Percentiles rank a stretch among this genome's conserved stretches.
phyloP scores from a whole-genome alignment of 2,888 invertebrate genomes.

The Agrypnus murinus region DNA sequence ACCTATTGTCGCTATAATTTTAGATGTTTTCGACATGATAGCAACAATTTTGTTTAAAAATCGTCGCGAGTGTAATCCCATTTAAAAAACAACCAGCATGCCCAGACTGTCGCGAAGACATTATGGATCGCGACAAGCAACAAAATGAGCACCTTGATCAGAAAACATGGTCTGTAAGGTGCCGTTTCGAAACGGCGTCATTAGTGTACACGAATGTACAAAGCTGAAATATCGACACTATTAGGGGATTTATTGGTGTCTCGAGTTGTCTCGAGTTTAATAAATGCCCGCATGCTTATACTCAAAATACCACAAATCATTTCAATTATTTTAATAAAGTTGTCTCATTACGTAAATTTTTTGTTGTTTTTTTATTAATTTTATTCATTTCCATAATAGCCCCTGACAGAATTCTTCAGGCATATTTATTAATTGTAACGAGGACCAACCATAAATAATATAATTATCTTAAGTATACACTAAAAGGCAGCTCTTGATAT shows the following conservation, averaged over 20 bases:
- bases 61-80: conserved; percentile 1
- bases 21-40: too few species aligned
- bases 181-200: conserved; percentile 37
- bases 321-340: conserved; percentile 49
- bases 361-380: conserved; percentile 30
- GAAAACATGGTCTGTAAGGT: conserved; percentile 28
- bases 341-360: conserved; percentile 41
- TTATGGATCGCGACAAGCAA: conserved; percentile 24
- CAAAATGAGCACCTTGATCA: conserved; percentile 26
- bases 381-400: not conserved
- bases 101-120: conserved; percentile 3
- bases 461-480: conserved; percentile 36
- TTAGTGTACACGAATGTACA: conserved; percentile 38
- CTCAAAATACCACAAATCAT: conserved; percentile 49
- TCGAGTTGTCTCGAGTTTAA: conserved; percentile 30
- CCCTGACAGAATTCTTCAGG: conserved; percentile 2
- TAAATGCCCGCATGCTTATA: conserved; percentile 44
- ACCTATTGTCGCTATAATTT: too few species aligned
- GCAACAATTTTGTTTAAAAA: too few species aligned
- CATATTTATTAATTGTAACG: conserved; percentile 35
- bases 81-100: not conserved
- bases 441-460: conserved; percentile 37
- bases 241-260: conserved; percentile 44
- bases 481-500: conserved; percentile 32
- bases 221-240: conserved; percentile 43